Conservation (phyloP, 2,888 invertebrate species). For the Heliconius erato region DNA sequence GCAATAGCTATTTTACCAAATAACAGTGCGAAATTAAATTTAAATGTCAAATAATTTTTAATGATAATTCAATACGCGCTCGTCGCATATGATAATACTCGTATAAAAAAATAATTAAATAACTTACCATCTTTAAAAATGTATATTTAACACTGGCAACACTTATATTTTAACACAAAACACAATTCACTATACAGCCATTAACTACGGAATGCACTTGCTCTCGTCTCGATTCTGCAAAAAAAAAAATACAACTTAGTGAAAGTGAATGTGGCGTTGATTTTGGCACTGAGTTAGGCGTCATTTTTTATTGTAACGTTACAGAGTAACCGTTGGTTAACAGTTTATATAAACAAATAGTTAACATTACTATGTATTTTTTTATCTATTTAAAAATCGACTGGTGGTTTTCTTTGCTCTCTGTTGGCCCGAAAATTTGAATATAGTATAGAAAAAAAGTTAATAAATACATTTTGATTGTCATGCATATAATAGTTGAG, state of each 20-base stretch:
- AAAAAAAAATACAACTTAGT: conserved; percentile 62
- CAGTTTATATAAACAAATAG: neutral
- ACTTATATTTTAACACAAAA: conserved; percentile 40
- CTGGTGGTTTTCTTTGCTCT: too few species aligned
- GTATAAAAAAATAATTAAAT: neutral
- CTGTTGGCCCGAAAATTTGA: too few species aligned
- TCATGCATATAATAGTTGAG: too few species aligned
- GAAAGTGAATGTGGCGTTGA: conserved; percentile 66
- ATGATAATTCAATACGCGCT: neutral
- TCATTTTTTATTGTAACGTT: conserved; percentile 1
- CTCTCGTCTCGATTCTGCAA: conserved; percentile 65
- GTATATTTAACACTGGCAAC: conserved; percentile 36
- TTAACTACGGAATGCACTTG: conserved; percentile 54
- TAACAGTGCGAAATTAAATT: neutral
- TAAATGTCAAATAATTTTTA: neutral
- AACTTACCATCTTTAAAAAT: conserved; percentile 39
- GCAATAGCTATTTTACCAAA: neutral
- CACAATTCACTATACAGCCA: conserved; percentile 57
- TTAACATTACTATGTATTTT: neutral
- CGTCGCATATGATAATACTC: neutral
- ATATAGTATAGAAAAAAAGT: too few species aligned
- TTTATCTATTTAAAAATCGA: too few species aligned
- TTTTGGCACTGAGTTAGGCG: conserved; percentile 58
- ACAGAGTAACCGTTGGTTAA: neutral
- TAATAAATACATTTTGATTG: too few species aligned